A percentile compares a stretch with the other conserved stretches of the same genome.
These are phyloP conservation scores for Psilanteris sp. DNA, from an alignment of 1,140 invertebrate genomes.

Conservation along the genomic window DNA sequence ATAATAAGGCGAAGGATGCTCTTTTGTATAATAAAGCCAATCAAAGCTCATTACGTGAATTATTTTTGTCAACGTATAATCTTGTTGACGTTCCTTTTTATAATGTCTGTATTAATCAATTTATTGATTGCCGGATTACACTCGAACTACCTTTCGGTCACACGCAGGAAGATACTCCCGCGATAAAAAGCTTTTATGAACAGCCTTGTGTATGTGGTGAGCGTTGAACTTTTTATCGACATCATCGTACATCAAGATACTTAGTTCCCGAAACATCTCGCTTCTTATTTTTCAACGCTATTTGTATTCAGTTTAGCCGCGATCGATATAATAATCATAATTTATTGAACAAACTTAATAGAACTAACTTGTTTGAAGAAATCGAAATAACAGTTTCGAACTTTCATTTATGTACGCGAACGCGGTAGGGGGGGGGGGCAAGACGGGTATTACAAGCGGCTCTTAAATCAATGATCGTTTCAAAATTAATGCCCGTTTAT, in stretches of 20 bases:
- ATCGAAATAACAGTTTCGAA: no score
- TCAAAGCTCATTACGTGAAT: constrained; percentile 46
- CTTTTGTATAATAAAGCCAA: constrained; percentile 30
- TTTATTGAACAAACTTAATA: no score
- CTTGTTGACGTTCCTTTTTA: constrained; percentile 50
- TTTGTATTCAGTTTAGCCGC: neutral
- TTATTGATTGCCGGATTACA: constrained; percentile 55
- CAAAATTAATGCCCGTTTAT: no score
- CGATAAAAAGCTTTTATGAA: constrained; percentile 57
- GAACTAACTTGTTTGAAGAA: no score
- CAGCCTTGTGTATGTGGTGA: neutral
- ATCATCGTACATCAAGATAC: constrained; percentile 45
- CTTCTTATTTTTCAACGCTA: constrained; percentile 17
- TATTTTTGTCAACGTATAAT: constrained; percentile 50
- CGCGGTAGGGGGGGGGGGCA: no score
- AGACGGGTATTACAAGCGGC: no score
- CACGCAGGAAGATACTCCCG: constrained; percentile 39
- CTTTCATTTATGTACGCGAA: no score
- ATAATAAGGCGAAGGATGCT: constrained; percentile 18
- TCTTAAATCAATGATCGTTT: no score
- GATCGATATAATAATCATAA: no score
- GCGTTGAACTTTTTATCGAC: constrained; percentile 44
- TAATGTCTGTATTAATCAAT: constrained; percentile 55
- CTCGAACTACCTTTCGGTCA: constrained; percentile 47
- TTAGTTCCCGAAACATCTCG: constrained; percentile 24